Evolutionary conservation across 2,797 vertebrate species (phyloP), one percentile per base, ranked within the genome.

Genomic region (Staurois parvus): DNA sequence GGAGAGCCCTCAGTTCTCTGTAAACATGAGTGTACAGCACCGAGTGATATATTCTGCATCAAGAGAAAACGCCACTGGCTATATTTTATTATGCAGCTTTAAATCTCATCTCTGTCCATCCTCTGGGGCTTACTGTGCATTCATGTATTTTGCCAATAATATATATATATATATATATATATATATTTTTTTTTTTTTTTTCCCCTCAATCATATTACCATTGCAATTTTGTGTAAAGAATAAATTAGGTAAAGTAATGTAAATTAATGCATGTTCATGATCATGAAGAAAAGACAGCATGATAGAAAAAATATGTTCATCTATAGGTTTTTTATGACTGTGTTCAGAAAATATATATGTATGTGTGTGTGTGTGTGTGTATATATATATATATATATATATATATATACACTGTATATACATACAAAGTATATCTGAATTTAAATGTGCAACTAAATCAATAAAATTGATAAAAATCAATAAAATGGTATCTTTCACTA

Each of bases 31-130:
- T 26, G 3, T 76, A 52, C 62, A 19, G 2, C 17, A 2, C 2
- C 28, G 37, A 45, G 72, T 59, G 64, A 69, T 74, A 76, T 75
- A 76, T 85, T 69, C 64, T 28, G 26, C 72, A 81, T 85, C 29
- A 75, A 75, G 32, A 74, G n/a, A 81, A 68, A 59, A 21, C 6
- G 72, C 78, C 72, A 15, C 6, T 8, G 62, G 78, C n/a, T 59
- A 69, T 37, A 26, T 79, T 75, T 81, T 76, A 69, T 11, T 19
- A 76, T 85, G 56, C 42, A 30, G 72, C 34, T 56, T 64, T 29
- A 32, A 24, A 67, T 76, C 72, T 80, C 19, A 48, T 17, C 32
- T 73, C 56, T 28, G 76, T 80, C 68, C 32, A 11, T 85, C 45
- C 42, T 40, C 72, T 59, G 78, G 59, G 30, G 59, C 70, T 76